A percentile compares a stretch with the other conserved stretches of the same genome.
phyloP scores from a whole-genome alignment of 2,888 invertebrate species.

The Papilio protenor region DNA sequence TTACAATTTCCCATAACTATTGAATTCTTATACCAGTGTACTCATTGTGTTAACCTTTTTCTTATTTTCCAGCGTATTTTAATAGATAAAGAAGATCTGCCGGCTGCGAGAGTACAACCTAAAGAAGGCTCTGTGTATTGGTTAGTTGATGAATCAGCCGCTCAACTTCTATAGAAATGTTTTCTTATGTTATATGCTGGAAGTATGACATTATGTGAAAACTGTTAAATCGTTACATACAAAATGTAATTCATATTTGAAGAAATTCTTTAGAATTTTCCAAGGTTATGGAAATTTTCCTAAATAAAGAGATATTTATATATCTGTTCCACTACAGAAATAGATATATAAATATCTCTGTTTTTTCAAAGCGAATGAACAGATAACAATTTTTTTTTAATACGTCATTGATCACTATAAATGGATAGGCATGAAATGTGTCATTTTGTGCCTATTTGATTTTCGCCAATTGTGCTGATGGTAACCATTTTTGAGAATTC shows the following conservation, averaged over 20 bases:
- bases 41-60: neutral
- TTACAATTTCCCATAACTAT: too few relatives aligned
- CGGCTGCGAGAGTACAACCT: constrained; percentile 90
- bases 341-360: too few relatives aligned
- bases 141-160: constrained; percentile 85
- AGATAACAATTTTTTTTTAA: too few relatives aligned
- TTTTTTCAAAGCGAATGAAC: too few relatives aligned
- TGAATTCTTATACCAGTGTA: too few relatives aligned
- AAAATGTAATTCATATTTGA: neutral
- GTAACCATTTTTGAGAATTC: too few relatives aligned
- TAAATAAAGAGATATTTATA: too few relatives aligned
- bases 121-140: constrained; percentile 86
- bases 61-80: constrained; percentile 88
- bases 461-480: too few relatives aligned
- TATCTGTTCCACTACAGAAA: too few relatives aligned
- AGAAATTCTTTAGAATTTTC: neutral
- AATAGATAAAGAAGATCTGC: constrained; percentile 89
- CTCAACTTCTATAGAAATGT: constrained; percentile 60
- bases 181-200: neutral
- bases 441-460: too few relatives aligned
- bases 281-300: neutral
- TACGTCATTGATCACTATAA: too few relatives aligned
- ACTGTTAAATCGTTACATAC: neutral
- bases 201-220: neutral
- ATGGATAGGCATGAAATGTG: too few relatives aligned